Evolutionary conservation across 2,888 invertebrate species (phyloP).

Genomic region (Eueremaeus valkanovi): DNA sequence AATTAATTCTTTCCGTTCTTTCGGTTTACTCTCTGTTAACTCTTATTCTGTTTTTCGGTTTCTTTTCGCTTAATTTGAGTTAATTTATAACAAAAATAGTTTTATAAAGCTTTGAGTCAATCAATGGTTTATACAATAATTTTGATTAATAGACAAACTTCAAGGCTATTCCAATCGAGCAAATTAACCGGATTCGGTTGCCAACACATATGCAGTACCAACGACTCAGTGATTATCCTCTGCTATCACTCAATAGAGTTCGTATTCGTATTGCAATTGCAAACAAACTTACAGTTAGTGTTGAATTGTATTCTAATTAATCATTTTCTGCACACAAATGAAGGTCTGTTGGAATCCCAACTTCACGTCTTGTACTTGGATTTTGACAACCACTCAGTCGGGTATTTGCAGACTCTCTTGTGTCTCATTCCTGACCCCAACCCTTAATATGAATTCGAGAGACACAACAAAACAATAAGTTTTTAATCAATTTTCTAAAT

Average conservation of each 20-base stretch:
- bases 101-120: not conserved
- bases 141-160: slow-evolving; percentile 11
- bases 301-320: not conserved
- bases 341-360: slow-evolving; percentile 57
- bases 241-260: slow-evolving; percentile 53
- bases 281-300: not conserved
- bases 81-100: not conserved
- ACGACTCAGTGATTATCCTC: slow-evolving; percentile 53
- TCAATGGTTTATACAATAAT: not conserved
- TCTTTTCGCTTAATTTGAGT: not conserved
- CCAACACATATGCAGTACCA: slow-evolving; percentile 46
- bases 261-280: not conserved
- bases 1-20: slow-evolving; percentile 5
- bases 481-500: no score
- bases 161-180: slow-evolving; percentile 21
- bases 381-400: slow-evolving; percentile 55
- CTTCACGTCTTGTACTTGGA: slow-evolving; percentile 54
- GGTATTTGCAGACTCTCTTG: slow-evolving; percentile 53
- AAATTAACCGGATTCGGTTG: slow-evolving; percentile 24
- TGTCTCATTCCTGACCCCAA: slow-evolving; percentile 15
- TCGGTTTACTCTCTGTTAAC: not conserved
- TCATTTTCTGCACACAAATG: slow-evolving; percentile 26
- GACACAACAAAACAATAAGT: not conserved
- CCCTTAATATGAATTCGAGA: not conserved
- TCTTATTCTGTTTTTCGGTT: not conserved